Base-by-base conservation (phyloP, 1,140 invertebrate species). In the Drepana arcuata region DNA sequence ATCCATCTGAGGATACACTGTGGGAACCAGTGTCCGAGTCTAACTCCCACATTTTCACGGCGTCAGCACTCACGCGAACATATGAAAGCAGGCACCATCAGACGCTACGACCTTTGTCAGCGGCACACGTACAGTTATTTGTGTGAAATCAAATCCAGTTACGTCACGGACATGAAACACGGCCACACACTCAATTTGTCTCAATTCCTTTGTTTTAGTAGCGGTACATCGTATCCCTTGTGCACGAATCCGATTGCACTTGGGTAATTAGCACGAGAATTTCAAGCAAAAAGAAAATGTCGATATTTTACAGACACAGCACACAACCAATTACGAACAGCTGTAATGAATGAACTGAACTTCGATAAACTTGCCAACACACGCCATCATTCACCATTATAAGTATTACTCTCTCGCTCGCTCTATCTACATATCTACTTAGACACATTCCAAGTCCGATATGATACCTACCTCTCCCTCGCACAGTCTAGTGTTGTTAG, bases 1-100 rank as follows among this genome's bases (percentile, higher is more conserved):
- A 52, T 15, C 83, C 81, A 42, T 79, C 73, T 42, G 78, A 83
- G 33, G 84, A 83, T 37, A 57, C 68, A 32, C 83, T 84, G 24
- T 71, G 69, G 31, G 70, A 75, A 46, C 63, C 74, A 42, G 64
- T 66, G 44, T 71, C 75, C 53, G 75, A 83, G 42, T 81, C 75
- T 29, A 69, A 49, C 69, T 80, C 80, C 80, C 75, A 80, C 80
- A 80, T 83, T 41, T 26, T 59, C 30, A 39, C 40, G 43, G 34
- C 34, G 48, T 50, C 42, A 57, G 34, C 29, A 28, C 25, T 41
- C 51, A 60, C 48, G 29, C 28, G 34, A 52, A 25, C 44, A 62
- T 43, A 54, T 42, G 24, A 60, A 48, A 27, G 28, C 40, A 27
- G 43, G 29, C 37, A 64, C 54, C 69, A 73, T 74, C 38, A 44